Conservation (phyloP, 2,797 vertebrate species). For the Coreius guichenoti region DNA sequence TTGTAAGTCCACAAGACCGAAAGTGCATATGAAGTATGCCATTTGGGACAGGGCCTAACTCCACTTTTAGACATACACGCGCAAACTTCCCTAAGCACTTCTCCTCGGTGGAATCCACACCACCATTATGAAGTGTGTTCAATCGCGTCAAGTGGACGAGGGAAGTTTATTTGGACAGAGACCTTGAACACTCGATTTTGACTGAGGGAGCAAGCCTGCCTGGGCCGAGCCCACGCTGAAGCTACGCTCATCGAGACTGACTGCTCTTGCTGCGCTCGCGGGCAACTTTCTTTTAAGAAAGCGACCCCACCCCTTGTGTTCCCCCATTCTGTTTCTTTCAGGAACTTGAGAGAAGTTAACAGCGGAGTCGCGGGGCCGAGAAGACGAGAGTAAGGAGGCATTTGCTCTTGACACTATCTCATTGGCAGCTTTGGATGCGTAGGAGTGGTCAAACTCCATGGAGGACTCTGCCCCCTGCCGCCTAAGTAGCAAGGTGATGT, state of each 20-base stretch:
- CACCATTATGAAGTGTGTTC: too few relatives aligned
- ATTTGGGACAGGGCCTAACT: too few relatives aligned
- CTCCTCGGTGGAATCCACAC: too few relatives aligned
- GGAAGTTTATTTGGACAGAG: too few relatives aligned
- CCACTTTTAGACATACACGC: too few relatives aligned
- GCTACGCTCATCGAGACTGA: background rate
- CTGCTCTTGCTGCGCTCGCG: background rate
- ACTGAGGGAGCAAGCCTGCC: background rate
- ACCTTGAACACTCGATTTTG: too few relatives aligned
- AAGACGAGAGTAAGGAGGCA: background rate
- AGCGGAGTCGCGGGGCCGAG: background rate
- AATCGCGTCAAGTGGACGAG: too few relatives aligned
- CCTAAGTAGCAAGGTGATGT: background rate
- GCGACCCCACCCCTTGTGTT: fast-evolving
- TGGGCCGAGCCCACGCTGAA: fast-evolving
- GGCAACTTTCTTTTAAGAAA: background rate
- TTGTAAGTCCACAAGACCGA: too few relatives aligned
- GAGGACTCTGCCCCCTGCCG: background rate
- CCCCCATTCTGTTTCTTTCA: fast-evolving
- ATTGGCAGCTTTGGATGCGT: background rate
- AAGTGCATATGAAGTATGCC: too few relatives aligned
- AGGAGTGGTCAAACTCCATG: background rate
- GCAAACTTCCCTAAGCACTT: too few relatives aligned
- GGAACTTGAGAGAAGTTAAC: background rate
- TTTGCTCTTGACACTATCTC: background rate